A percentile compares a stretch with the other conserved stretches of the same genome.
Conservation (phyloP, 2,888 invertebrate species). For the Altica lythri region DNA sequence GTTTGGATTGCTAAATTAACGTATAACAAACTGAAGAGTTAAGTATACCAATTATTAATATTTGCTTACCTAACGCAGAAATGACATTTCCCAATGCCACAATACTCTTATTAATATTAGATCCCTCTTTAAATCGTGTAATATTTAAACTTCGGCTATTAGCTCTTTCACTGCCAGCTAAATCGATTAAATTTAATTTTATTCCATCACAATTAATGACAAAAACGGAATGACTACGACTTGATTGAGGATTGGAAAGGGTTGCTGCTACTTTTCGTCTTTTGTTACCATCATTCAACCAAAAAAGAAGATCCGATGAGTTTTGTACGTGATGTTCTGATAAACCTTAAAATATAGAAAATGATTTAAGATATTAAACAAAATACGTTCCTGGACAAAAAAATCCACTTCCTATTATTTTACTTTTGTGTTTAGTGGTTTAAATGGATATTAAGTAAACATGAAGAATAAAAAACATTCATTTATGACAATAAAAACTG, state of each 20-base stretch:
- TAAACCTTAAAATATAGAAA: conserved; percentile 66
- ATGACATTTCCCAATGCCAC: conserved; percentile 83
- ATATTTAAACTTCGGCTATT: conserved; percentile 57
- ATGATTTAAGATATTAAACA: no score
- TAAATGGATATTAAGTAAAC: no score
- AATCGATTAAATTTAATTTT: conserved; percentile 66
- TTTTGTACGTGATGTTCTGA: conserved; percentile 66
- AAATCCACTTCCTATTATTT: no score
- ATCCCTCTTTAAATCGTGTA: conserved; percentile 64
- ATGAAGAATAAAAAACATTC: no score
- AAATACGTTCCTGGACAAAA: conserved; percentile 4
- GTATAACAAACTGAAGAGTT: conserved; percentile 26
- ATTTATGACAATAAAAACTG: no score
- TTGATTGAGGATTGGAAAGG: conserved; percentile 71
- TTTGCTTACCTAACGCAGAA: conserved; percentile 70
- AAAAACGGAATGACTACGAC: conserved; percentile 74
- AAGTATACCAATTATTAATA: conserved; percentile 15
- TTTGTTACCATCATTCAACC: conserved; percentile 65
- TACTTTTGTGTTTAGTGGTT: no score
- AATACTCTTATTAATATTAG: conserved; percentile 79
- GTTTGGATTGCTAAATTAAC: conserved; percentile 56
- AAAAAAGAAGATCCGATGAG: conserved; percentile 62
- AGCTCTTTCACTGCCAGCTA: conserved; percentile 73
- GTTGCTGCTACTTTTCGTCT: conserved; percentile 74
- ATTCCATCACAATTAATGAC: conserved; percentile 69